Base-by-base conservation (phyloP, 2,113 vertebrate species). In the Psophia crepitans region DNA sequence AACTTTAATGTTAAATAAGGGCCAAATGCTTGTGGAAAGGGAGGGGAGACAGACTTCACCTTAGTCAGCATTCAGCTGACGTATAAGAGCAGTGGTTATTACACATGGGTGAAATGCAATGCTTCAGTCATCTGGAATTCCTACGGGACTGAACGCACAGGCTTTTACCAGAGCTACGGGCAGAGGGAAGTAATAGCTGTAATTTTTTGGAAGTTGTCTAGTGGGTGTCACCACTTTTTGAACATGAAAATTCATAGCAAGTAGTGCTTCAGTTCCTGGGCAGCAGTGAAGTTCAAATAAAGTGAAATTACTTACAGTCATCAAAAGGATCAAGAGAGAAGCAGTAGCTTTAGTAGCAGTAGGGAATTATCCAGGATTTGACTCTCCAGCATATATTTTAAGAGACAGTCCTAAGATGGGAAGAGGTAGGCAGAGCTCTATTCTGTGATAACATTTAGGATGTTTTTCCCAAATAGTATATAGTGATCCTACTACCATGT, bases 111-210 rank as follows among this genome's bases (percentile, higher is more conserved):
- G 80, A 90, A 92, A 84, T 90, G 76, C 44, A 96, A 8, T 83
- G 92, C 87, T 93, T 89, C 92, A 76, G 84, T 79, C 90, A 81
- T 93, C 89, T 84, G 84, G 90, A 93, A 91, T 93, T 87, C 94
- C 84, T 61, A 0, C 28, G 93, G 84, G 90, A 84, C 39, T 91
- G 89, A 90, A 65, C 1, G 3, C 37, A 39, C 18, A 58, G 77
- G 80, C 58, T 79, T 92, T 76, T 78, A 87, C 24, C n/a, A 54
- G 74, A 16, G 15, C 82, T 85, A 20, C 0, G 1, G 44, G 41
- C n/a, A 87, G 87, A 69, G 15, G 41, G 32, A 89, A 73, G 23
- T 73, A 87, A 61, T 87, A 92, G 71, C 81, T 71, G n/a, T 83
- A n/a, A 65, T 69, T 92, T 74, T 80, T 78, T 78, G 65, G n/a